These are phyloP conservation scores for Pomacea maculata DNA, from an alignment of 1,140 invertebrate species.

Conservation along the genomic window DNA sequence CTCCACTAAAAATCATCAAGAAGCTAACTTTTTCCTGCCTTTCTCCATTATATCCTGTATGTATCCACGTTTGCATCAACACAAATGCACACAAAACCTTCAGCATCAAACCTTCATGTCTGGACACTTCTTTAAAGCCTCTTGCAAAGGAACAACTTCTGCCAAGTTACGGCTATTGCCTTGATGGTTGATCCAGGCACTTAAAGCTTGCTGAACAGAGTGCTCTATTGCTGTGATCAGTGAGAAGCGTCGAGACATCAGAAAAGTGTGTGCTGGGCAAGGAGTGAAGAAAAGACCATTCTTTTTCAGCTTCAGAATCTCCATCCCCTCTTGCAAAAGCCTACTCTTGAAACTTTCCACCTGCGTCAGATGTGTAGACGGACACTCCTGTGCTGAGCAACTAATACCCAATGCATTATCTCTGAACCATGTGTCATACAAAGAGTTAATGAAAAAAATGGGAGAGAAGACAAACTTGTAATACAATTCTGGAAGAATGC, in stretches of 20 bases:
- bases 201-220: conserved; percentile 31
- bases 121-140: background rate
- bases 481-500: conserved; percentile 39
- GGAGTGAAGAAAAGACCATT: conserved; percentile 45
- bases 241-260: conserved; percentile 28
- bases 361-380: conserved; percentile 18
- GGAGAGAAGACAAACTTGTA: conserved; percentile 45
- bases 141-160: conserved; percentile 10
- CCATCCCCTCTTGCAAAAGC: conserved; percentile 11
- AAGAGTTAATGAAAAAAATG: conserved; percentile 44
- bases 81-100: background rate
- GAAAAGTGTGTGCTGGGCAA: conserved; percentile 40
- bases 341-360: conserved; percentile 24
- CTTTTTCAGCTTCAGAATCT: conserved; percentile 33
- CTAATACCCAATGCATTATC: conserved; percentile 30
- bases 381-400: conserved; percentile 32
- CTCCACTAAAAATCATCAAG: no score
- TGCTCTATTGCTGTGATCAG: conserved; percentile 18
- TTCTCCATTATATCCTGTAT: no score
- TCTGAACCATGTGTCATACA: conserved; percentile 46
- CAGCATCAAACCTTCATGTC: background rate
- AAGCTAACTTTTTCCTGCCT: no score
- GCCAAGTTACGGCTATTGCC: conserved; percentile 1
- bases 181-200: conserved; percentile 35
- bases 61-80: background rate